These are phyloP conservation scores for Ageneiosus marmoratus DNA, from an alignment of 2,113 vertebrate species.

Conservation along the genomic window DNA sequence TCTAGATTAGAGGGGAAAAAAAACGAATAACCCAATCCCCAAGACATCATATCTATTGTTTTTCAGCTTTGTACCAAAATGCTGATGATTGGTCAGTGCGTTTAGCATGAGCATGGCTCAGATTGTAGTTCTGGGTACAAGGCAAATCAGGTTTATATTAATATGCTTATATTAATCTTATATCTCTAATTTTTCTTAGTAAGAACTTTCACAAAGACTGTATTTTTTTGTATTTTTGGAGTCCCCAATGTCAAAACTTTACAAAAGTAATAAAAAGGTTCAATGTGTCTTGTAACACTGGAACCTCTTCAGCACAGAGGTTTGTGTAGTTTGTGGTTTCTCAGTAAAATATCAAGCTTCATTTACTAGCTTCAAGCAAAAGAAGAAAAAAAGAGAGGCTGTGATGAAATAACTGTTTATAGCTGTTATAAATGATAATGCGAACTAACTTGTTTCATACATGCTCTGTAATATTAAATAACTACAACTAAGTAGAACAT, in stretches of 20 bases:
- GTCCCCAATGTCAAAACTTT: not conserved
- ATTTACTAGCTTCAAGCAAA: not conserved
- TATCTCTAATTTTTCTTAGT: not conserved
- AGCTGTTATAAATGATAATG: not conserved
- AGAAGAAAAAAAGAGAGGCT: not conserved
- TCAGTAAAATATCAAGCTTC: not conserved
- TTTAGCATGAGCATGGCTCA: not conserved
- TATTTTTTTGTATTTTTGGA: not conserved
- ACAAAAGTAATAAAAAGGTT: no score
- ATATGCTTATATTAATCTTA: no score
- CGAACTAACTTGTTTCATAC: not conserved
- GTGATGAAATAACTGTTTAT: not conserved
- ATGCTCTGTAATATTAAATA: not conserved
- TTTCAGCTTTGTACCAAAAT: not conserved
- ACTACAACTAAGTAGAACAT: not conserved
- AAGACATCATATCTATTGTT: not conserved
- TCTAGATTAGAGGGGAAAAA: not conserved
- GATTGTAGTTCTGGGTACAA: not conserved
- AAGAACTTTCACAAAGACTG: not conserved
- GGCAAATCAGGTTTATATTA: not conserved
- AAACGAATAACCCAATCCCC: not conserved
- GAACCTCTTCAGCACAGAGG: not conserved
- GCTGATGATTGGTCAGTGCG: not conserved
- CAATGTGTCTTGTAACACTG: not conserved
- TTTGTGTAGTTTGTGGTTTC: not conserved